A percentile compares a stretch with the other conserved stretches of the same genome.
Evolutionary conservation across 1,140 invertebrate species (phyloP).

Genomic region (Zaprionus kolodkinae): DNA sequence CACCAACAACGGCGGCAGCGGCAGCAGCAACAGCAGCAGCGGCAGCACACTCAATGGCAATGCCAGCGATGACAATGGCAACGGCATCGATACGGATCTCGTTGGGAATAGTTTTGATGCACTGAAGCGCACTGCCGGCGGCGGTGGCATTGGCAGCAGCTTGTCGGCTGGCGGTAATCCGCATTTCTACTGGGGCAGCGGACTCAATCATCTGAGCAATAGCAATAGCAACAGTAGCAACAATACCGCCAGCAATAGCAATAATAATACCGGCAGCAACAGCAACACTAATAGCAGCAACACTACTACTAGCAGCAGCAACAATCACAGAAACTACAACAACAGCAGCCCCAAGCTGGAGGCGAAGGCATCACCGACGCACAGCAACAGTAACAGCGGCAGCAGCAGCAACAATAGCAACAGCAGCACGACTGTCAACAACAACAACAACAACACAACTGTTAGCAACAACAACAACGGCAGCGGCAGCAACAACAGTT

Average conservation of each 20-base stretch:
- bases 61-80: conserved; percentile 53
- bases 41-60: conserved; percentile 51
- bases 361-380: conserved; percentile 40
- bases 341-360: conserved; percentile 45
- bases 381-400: conserved; percentile 20
- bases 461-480: conserved; percentile 25
- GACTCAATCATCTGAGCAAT: conserved; percentile 53
- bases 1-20: conserved; percentile 13
- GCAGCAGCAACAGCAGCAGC: neutral
- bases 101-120: conserved; percentile 62
- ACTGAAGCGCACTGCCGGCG: conserved; percentile 54
- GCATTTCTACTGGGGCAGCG: conserved; percentile 67
- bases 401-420: no score
- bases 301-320: conserved; percentile 8
- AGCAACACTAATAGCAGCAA: conserved; percentile 14
- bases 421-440: conserved; percentile 15
- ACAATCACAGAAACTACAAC: conserved; percentile 23
- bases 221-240: conserved; percentile 1
- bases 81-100: conserved; percentile 11
- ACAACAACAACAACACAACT: conserved; percentile 20
- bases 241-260: conserved; percentile 3
- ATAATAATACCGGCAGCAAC: conserved; percentile 1
- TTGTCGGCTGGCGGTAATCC: conserved; percentile 41
- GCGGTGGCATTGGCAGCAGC: conserved; percentile 8
- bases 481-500: conserved; percentile 28